Evolutionary conservation across 2,797 vertebrate genomes (phyloP).

Genomic region (Semotilus atromaculatus): DNA sequence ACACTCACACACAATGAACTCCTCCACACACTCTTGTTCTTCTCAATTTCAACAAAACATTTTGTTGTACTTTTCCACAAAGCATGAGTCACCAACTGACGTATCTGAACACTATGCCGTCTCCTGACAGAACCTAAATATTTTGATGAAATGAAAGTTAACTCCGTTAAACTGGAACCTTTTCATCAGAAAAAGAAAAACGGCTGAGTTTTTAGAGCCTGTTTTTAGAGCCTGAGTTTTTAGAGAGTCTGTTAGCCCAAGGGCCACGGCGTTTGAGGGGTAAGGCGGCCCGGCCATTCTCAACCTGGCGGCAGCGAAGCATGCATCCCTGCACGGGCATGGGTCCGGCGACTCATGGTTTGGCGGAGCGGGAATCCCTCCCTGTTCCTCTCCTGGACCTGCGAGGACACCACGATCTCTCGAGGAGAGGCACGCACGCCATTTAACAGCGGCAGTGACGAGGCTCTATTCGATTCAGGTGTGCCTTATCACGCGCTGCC

Average conservation of each 20-base stretch:
- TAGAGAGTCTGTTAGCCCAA: background rate
- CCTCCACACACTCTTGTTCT: conserved; percentile 29
- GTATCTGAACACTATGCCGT: background rate
- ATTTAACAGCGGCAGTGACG: background rate
- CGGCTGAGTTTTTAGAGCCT: background rate
- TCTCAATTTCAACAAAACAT: conserved; percentile 43
- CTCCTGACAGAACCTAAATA: background rate
- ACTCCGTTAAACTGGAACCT: background rate
- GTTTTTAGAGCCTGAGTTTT: too few relatives aligned
- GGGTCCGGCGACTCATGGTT: background rate
- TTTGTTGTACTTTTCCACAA: conserved; percentile 36
- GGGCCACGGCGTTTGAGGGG: background rate
- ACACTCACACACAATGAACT: conserved; percentile 55
- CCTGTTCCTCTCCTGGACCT: background rate
- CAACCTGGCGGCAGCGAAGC: background rate
- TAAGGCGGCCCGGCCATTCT: background rate
- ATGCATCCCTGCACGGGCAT: background rate
- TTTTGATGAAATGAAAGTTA: background rate
- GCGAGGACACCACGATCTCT: background rate
- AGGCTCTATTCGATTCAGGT: background rate
- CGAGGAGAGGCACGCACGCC: background rate
- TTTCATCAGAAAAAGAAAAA: background rate
- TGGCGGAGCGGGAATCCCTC: background rate
- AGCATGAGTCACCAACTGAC: conserved; percentile 26
- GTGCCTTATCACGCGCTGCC: background rate